Base-by-base conservation (phyloP, 2,888 invertebrate genomes). In the Homarus gammarus region DNA sequence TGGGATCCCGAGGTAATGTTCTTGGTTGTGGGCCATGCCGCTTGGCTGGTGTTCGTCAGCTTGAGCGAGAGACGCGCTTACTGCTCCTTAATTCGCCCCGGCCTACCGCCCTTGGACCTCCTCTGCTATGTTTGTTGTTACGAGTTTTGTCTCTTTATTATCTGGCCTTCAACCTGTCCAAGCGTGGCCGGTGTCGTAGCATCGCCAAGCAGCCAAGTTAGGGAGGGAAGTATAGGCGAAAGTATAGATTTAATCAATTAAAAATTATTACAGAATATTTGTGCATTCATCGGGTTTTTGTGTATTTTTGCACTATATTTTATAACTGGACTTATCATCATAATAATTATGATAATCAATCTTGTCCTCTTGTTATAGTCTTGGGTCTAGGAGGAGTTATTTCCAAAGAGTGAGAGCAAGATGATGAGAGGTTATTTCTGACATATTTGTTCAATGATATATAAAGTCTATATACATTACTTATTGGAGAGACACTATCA, bases 281-380 rank as follows among this genome's bases (percentile, higher is more conserved):
- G 73, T 84, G 73, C 75, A 84, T 51, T 49, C 70, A 73, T 75
- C 75, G 75, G 73, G 84, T 73, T 84, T 40, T 73, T 75, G 84
- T 84, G 84, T 84, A 84, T 75, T 84, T 73, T 84, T 84, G 84
- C 73, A 84, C 75, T 84, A 70, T 75, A 75, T 84, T 75, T 84
- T 84, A 75, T 51, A 70, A 75, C 84, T 72, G 56, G 56, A 73
- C 40, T 51, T 84, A 56, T 61, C 75, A 75, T 75, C 68, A 56
- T 75, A 84, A 73, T 84, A 61, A 73, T 72, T 44, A 68, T 31
- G 79, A 78, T 56, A 51, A 70, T 72, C 70, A n/a, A 61, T 61
- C 44, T 84, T 61, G 22, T 36, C 31, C 38, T 78, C 51, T 86
- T 78, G 78, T 70, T 70, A 78, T 51, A 68, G 68, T 83, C 51